A percentile compares a stretch with the other conserved stretches of the same genome.
Evolutionary conservation across 2,113 vertebrate species (phyloP).

Genomic region (Catharus minimus): DNA sequence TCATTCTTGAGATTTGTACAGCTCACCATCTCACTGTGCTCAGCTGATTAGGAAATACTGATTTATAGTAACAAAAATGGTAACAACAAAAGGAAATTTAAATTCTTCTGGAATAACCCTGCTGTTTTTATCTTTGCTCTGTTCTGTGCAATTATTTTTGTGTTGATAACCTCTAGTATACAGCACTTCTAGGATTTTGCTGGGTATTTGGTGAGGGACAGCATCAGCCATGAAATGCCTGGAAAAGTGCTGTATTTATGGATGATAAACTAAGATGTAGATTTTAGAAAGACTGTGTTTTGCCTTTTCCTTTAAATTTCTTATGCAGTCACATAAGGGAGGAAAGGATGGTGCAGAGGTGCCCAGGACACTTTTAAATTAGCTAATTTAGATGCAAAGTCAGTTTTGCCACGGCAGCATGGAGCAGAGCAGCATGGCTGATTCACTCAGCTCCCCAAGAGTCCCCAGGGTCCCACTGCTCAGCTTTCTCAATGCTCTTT

Average conservation of each 20-base stretch:
- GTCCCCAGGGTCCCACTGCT: neutral
- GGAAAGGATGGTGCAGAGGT: neutral
- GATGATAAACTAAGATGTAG: neutral
- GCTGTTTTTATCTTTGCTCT: neutral
- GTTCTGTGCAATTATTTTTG: neutral
- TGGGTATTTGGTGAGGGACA: neutral
- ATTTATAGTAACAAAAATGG: neutral
- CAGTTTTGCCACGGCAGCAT: neutral
- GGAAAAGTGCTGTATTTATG: neutral
- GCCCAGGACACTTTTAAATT: neutral
- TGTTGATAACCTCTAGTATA: neutral
- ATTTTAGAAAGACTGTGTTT: neutral
- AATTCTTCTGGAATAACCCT: neutral
- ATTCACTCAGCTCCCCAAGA: neutral
- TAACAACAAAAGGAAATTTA: neutral
- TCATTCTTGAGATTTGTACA: neutral
- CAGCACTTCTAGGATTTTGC: neutral
- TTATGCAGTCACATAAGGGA: neutral
- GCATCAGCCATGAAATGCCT: neutral
- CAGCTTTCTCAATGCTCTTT: neutral
- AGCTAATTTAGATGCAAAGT: conserved; percentile 13
- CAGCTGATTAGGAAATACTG: neutral
- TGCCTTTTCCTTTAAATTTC: neutral
- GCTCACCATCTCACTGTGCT: fast-evolving
- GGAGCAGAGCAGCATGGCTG: neutral